Evolutionary conservation across 1,140 invertebrate species (phyloP).

Genomic region (Mycetomoellerius zeteki): DNA sequence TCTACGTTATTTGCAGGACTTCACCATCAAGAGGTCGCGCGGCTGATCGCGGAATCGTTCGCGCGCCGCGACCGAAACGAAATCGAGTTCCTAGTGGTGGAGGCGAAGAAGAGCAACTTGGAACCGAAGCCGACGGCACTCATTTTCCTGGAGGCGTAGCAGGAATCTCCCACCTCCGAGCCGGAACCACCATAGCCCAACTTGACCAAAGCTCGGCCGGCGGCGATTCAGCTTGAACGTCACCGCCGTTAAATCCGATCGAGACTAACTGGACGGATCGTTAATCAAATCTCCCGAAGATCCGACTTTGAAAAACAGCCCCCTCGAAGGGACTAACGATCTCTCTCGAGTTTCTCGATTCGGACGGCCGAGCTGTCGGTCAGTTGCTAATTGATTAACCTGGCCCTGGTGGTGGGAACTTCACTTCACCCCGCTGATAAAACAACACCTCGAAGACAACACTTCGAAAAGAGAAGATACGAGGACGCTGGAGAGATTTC

Average conservation of each 20-base stretch:
- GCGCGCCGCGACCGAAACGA: conserved; percentile 94
- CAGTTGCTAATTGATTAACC: conserved; percentile 67
- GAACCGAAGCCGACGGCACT: conserved; percentile 95
- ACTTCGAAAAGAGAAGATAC: background rate
- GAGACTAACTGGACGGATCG: background rate
- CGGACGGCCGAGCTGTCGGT: conserved; percentile 67
- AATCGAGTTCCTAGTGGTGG: conserved; percentile 96
- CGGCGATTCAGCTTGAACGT: conserved; percentile 23
- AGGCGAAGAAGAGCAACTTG: conserved; percentile 95
- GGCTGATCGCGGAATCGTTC: conserved; percentile 96
- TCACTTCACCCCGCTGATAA: conserved; percentile 5
- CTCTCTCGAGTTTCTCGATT: conserved; percentile 21
- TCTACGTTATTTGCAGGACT: conserved; percentile 82
- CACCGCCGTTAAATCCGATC: conserved; percentile 40
- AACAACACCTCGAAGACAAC: background rate
- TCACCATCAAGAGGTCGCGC: conserved; percentile 93
- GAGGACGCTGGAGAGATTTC: background rate
- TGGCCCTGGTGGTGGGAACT: conserved; percentile 77
- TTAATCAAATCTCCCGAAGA: background rate
- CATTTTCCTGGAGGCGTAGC: conserved; percentile 96
- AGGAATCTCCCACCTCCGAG: conserved; percentile 87
- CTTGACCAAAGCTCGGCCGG: conserved; percentile 63
- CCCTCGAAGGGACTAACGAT: background rate
- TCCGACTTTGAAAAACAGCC: background rate
- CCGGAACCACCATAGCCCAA: conserved; percentile 83